Conservation (phyloP, 2,888 invertebrate genomes). For the Lasioglossum pauxillum region DNA sequence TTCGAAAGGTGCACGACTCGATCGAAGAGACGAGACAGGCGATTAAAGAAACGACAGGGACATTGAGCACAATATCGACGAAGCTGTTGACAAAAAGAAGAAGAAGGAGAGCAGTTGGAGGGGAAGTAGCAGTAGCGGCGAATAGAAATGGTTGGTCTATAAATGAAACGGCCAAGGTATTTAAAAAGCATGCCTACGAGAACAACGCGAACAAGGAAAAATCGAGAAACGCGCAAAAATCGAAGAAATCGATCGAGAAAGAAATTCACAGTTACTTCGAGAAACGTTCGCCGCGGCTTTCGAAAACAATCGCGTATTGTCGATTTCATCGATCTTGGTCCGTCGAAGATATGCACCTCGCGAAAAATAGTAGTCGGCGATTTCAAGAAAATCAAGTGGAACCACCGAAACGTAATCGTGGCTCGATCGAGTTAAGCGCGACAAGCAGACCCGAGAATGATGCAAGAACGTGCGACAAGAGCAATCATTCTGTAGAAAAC, state of each 20-base stretch:
- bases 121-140: background rate
- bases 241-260: slow-evolving; percentile 19
- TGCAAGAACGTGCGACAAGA: background rate
- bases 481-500: background rate
- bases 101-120: slow-evolving; percentile 1
- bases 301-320: background rate
- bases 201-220: slow-evolving; percentile 69
- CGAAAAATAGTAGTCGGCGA: slow-evolving; percentile 73
- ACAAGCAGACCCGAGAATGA: background rate
- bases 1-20: background rate
- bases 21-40: background rate
- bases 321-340: slow-evolving; percentile 46
- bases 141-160: slow-evolving; percentile 78
- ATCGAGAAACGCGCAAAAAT: slow-evolving; percentile 12
- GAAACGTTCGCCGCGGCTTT: background rate
- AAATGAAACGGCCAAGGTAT: slow-evolving; percentile 77
- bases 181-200: slow-evolving; percentile 73
- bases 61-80: background rate
- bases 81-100: slow-evolving; percentile 21
- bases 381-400: slow-evolving; percentile 61
- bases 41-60: background rate
- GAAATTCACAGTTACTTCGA: background rate
- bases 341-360: slow-evolving; percentile 49
- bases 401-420: background rate
- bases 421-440: background rate